Base-by-base conservation (phyloP, 2,113 vertebrate genomes). In the Malaclemys terrapin region DNA sequence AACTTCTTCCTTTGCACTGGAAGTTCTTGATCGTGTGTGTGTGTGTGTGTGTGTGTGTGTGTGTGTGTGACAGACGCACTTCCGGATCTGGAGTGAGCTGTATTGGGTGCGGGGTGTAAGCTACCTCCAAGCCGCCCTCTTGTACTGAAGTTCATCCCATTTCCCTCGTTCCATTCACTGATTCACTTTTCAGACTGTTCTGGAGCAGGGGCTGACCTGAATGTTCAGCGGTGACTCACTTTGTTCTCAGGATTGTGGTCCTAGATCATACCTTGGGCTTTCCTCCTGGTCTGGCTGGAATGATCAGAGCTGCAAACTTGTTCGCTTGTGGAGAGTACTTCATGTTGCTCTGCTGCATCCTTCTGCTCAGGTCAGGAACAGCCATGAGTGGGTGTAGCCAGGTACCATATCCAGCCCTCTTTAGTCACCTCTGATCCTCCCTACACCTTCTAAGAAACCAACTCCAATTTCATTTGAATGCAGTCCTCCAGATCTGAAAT, bases 161-260 rank as follows among this genome's bases (percentile, higher is more conserved):
- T 72, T 20, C 49, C 31, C 8, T 2, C 0, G 7, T 6, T 16
- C 0, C 4, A 29, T 12, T 31, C n/a, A 0, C 57, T 0, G 0
- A 2, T 25, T 10, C 3, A 22, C 45, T 16, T 35, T 27, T 35
- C 7, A 2, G 45, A 5, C 6, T 22, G 2, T 12, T 20, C 17
- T 35, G 35, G 16, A 29, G 24, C 16, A 76, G 38, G 57, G 13
- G 57, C 24, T 38, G 12, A 72, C 29, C 62, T 0, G 10, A 45
- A 2, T 13, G 78, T 5, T 52, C 9, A 9, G 12, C 1, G 3
- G 50, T 17, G 50, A 13, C 76, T 16, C 65, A 9, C 65, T 38
- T n/a, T 38, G n/a, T 6, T 49, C 11, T n/a, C 1, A 0, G 76
- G 49, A 1, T 2, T 38, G 5, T 16, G 53, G 7, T 10, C 13